A percentile compares a stretch with the other conserved stretches of the same genome.
Conservation (phyloP, 1,140 invertebrate species). For the Zaprionus vittiger region DNA sequence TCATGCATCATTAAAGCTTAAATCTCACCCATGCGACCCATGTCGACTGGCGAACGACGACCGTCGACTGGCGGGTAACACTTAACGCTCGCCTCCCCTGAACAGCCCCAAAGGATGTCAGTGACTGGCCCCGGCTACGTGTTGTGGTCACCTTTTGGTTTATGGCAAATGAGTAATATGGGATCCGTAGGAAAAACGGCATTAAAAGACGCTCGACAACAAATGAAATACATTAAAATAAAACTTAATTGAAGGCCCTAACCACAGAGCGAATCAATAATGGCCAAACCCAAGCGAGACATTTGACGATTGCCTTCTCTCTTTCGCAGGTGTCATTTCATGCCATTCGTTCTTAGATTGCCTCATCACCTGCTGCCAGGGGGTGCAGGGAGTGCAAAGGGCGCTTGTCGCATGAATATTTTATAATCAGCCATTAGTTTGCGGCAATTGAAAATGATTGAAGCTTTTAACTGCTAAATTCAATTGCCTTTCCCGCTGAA, state of each 20-base stretch:
- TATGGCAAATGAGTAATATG: slow-evolving; percentile 81
- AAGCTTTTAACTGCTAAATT: slow-evolving; percentile 82
- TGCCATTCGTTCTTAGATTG: slow-evolving; percentile 55
- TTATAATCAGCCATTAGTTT: slow-evolving; percentile 82
- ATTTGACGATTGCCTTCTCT: slow-evolving; percentile 43
- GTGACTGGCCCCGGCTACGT: slow-evolving; percentile 56
- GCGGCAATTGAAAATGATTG: slow-evolving; percentile 82
- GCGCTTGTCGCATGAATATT: slow-evolving; percentile 78
- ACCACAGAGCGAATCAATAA: slow-evolving; percentile 74
- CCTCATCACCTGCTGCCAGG: slow-evolving; percentile 50
- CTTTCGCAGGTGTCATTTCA: slow-evolving; percentile 41
- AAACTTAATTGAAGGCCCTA: slow-evolving; percentile 79
- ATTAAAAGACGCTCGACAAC: slow-evolving; percentile 74
- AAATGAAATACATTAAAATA: slow-evolving; percentile 81
- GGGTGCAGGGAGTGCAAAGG: slow-evolving; percentile 3
- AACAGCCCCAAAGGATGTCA: slow-evolving; percentile 38
- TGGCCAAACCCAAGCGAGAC: background rate
- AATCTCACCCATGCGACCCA: slow-evolving; percentile 80
- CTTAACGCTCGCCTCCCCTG: slow-evolving; percentile 58
- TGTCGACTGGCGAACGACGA: slow-evolving; percentile 58
- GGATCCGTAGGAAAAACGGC: slow-evolving; percentile 67
- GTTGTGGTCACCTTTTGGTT: slow-evolving; percentile 81
- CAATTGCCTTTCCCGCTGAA: slow-evolving; percentile 55
- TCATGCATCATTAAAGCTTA: slow-evolving; percentile 83
- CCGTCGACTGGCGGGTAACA: slow-evolving; percentile 54